These are phyloP conservation scores for Phthorimaea operculella DNA, from an alignment of 1,140 invertebrate species.

Conservation along the genomic window DNA sequence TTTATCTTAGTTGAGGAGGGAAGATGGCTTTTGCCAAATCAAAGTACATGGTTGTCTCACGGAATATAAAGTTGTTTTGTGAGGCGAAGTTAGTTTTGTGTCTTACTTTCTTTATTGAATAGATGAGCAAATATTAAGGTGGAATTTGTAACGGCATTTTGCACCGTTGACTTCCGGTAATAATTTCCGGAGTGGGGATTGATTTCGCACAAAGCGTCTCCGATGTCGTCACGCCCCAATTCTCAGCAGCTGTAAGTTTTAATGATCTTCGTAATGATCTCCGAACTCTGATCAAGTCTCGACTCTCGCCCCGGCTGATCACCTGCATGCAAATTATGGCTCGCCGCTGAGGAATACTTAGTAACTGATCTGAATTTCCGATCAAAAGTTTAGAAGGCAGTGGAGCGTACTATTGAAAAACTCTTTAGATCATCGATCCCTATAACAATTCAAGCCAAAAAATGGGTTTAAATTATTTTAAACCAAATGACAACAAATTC, in stretches of 20 bases:
- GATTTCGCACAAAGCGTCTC: too few species aligned
- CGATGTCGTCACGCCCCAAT: slow-evolving; percentile 12
- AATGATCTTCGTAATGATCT: slow-evolving; percentile 20
- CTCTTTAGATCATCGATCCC: too few species aligned
- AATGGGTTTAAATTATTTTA: too few species aligned
- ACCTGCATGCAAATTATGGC: slow-evolving; percentile 37
- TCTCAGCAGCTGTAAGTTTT: slow-evolving; percentile 30
- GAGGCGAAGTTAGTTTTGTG: too few species aligned
- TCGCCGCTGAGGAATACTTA: slow-evolving; percentile 4
- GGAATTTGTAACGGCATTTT: too few species aligned
- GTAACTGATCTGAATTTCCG: neutral
- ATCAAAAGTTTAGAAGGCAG: neutral
- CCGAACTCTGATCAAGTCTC: slow-evolving; percentile 3
- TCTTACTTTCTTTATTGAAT: neutral
- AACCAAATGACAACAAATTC: too few species aligned
- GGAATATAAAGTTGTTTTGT: neutral
- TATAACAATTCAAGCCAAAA: too few species aligned
- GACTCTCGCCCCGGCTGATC: slow-evolving; percentile 27
- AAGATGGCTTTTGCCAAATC: slow-evolving; percentile 3
- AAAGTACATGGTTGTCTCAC: neutral
- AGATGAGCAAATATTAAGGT: too few species aligned
- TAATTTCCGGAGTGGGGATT: too few species aligned
- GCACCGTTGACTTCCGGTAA: too few species aligned
- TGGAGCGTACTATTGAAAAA: too few species aligned
- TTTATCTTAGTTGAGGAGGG: slow-evolving; percentile 21